Evolutionary conservation across 1,140 invertebrate genomes (phyloP).

Genomic region (Subanguina moxae): DNA sequence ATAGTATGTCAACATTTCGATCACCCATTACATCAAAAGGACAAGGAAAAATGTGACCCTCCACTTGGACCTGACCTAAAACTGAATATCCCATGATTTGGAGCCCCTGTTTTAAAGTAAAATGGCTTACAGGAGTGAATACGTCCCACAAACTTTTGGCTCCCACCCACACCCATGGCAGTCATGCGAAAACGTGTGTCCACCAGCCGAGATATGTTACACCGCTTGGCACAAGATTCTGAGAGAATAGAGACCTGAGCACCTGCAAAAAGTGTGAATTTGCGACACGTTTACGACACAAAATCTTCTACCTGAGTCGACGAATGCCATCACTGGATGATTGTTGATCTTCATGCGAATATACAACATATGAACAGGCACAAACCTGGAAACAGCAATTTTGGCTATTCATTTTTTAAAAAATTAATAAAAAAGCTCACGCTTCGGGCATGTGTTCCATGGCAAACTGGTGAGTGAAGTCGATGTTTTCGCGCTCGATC

Average conservation of each 20-base stretch:
- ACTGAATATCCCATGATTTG: not conserved
- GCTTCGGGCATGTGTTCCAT: constrained; percentile 38
- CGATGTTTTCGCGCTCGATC: constrained; percentile 30
- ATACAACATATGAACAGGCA: constrained; percentile 46
- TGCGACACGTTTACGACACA: not conserved
- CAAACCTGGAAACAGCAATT: constrained; percentile 16
- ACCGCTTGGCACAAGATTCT: constrained; percentile 69
- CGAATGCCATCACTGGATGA: constrained; percentile 43
- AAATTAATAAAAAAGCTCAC: not conserved
- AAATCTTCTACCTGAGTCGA: constrained; percentile 24
- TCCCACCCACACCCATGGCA: constrained; percentile 83
- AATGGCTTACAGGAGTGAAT: constrained; percentile 91
- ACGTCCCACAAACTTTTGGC: constrained; percentile 87
- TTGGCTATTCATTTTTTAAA: not conserved
- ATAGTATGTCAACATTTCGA: constrained; percentile 95
- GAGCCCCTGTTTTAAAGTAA: not conserved
- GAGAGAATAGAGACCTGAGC: constrained; percentile 65
- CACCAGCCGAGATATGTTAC: constrained; percentile 89
- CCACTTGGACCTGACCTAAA: constrained; percentile 80
- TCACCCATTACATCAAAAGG: constrained; percentile 95
- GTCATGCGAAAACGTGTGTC: constrained; percentile 89
- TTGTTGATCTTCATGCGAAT: constrained; percentile 45
- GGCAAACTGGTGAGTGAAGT: constrained; percentile 25
- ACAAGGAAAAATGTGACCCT: constrained; percentile 76
- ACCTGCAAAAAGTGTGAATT: constrained; percentile 15